Evolutionary conservation across 2,797 vertebrate species (phyloP).

Genomic region (Schizopygopsis pylzovi): DNA sequence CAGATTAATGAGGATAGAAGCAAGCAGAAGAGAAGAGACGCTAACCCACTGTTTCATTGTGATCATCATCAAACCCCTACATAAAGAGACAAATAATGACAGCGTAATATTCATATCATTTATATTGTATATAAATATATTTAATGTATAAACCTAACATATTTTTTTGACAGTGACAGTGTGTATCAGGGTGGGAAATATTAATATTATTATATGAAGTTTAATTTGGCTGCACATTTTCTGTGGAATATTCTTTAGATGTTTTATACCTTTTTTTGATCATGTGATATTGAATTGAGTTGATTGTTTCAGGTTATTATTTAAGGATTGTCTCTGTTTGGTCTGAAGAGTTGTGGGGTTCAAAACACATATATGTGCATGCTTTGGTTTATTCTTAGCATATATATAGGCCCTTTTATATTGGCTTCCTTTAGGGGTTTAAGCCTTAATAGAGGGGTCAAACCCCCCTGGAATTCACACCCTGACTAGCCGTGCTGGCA

Average conservation of each 20-base stretch:
- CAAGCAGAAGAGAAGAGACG: neutral
- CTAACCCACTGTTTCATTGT: neutral
- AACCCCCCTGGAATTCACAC: neutral
- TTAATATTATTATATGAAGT: neutral
- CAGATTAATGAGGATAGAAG: constrained; percentile 59
- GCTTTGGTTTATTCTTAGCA: neutral
- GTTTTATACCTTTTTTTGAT: neutral
- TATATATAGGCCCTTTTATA: neutral
- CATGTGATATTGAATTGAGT: neutral
- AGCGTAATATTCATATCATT: neutral
- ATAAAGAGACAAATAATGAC: neutral
- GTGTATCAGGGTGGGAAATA: no score
- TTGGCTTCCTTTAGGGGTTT: neutral
- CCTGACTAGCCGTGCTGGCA: neutral
- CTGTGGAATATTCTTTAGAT: neutral
- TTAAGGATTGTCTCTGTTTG: neutral
- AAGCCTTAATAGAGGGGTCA: neutral
- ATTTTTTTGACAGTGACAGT: no score
- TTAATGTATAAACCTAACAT: no score
- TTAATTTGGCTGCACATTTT: neutral
- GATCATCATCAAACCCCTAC: neutral
- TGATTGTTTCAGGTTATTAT: neutral
- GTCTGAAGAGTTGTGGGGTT: neutral
- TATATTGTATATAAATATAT: no score
- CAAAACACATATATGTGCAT: neutral